Evolutionary conservation across 2,113 vertebrate genomes (phyloP).

Genomic region (Scomber japonicus): DNA sequence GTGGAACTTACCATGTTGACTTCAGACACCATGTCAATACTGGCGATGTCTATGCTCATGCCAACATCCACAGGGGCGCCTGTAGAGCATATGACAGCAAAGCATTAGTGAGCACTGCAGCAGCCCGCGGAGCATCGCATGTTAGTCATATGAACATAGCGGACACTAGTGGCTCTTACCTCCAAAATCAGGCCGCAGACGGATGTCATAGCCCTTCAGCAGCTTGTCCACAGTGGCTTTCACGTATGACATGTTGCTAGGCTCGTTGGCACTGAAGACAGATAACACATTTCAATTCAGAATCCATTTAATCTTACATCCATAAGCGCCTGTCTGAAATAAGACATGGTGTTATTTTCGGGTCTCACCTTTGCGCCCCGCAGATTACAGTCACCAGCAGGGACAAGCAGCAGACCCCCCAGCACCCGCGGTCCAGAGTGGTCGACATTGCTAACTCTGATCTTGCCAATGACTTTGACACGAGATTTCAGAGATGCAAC

Average conservation of each 20-base stretch:
- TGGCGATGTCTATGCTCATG: conserved; percentile 94
- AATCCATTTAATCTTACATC: neutral
- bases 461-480: conserved; percentile 56
- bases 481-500: conserved; percentile 84
- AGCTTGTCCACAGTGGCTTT: conserved; percentile 97
- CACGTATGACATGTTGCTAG: conserved; percentile 96
- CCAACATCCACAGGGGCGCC: conserved; percentile 94
- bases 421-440: conserved; percentile 77
- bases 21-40: conserved; percentile 96
- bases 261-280: conserved; percentile 89
- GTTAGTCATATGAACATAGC: neutral
- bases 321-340: neutral
- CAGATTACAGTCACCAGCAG: conserved; percentile 86
- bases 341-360: neutral
- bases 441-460: conserved; percentile 86
- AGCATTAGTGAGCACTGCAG: conserved; percentile 6
- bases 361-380: conserved; percentile 90
- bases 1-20: conserved; percentile 95
- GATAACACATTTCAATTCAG: conserved; percentile 22
- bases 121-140: neutral
- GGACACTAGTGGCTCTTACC: conserved; percentile 82
- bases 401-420: conserved; percentile 81
- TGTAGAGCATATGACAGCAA: conserved; percentile 59
- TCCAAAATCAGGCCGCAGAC: conserved; percentile 95
- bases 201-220: conserved; percentile 96